Conservation (phyloP, 2,113 vertebrate genomes). For the Entomyzon cyanotis region DNA sequence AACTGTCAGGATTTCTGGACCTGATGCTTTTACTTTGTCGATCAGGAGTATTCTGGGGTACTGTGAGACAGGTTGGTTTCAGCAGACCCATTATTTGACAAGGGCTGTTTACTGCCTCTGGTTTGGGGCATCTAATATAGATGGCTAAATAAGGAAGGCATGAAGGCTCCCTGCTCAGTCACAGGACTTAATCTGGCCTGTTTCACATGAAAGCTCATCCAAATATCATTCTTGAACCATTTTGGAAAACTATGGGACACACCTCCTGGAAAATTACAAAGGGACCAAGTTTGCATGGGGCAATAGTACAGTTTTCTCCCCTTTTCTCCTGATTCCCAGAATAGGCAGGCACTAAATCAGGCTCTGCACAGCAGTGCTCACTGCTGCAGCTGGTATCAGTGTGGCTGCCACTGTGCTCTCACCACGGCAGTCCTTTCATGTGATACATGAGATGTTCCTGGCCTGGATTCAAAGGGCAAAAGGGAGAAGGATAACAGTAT, state of each 20-base stretch:
- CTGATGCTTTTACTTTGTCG: neutral
- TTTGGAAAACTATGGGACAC: neutral
- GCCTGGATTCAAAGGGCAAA: constrained; percentile 44
- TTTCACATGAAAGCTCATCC: neutral
- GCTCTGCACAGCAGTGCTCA: neutral
- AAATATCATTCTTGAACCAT: neutral
- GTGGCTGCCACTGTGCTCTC: neutral
- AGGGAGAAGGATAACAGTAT: constrained; percentile 17
- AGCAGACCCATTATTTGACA: neutral
- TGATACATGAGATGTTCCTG: constrained; percentile 26
- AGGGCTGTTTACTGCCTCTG: neutral
- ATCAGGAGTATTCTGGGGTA: neutral
- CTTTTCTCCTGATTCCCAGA: neutral
- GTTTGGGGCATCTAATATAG: neutral
- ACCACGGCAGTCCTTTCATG: neutral
- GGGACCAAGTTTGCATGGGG: neutral
- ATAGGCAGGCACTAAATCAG: neutral
- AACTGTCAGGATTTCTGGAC: neutral
- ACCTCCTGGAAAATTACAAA: neutral
- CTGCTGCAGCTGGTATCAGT: constrained; percentile 6
- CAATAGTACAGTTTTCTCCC: neutral
- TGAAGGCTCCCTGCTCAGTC: neutral
- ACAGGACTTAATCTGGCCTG: neutral
- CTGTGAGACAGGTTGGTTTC: neutral
- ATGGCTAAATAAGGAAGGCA: neutral